A percentile compares a stretch with the other conserved stretches of the same genome.
Evolutionary conservation across 2,797 vertebrate genomes (phyloP).

Genomic region (Cirrhinus mrigala): DNA sequence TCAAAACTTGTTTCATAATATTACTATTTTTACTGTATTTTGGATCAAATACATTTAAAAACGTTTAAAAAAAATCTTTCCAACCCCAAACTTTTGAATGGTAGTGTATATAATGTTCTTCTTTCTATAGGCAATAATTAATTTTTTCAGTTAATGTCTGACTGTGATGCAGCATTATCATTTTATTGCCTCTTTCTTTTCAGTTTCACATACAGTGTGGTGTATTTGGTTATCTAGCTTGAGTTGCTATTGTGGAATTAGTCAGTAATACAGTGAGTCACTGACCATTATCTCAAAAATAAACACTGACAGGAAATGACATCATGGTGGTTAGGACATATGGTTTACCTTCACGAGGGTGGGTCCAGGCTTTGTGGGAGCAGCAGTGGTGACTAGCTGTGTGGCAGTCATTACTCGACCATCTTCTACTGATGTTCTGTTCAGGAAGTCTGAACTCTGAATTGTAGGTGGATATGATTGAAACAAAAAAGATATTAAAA

Average conservation of each 20-base stretch:
- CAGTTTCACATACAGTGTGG: not conserved
- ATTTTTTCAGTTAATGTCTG: not conserved
- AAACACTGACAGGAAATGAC: constrained; percentile 53
- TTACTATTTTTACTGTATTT: not conserved
- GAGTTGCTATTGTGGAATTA: constrained; percentile 7
- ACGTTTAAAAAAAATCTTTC: not conserved
- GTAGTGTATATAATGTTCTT: not conserved
- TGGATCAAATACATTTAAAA: not conserved
- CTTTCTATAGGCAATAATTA: too few species aligned
- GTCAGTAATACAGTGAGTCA: constrained; percentile 41
- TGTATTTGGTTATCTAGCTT: not conserved
- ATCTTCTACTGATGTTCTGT: constrained; percentile 75
- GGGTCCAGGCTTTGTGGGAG: constrained; percentile 79
- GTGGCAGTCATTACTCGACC: constrained; percentile 69
- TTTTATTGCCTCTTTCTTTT: not conserved
- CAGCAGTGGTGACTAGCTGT: constrained; percentile 67
- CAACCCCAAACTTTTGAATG: not conserved
- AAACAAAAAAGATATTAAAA: constrained; percentile 66
- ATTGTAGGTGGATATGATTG: constrained; percentile 82
- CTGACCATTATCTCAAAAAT: constrained; percentile 33
- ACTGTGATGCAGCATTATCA: not conserved
- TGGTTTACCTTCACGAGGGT: constrained; percentile 89
- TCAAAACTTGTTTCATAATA: not conserved
- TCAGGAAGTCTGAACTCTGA: constrained; percentile 81
- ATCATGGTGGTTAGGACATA: constrained; percentile 14